Base-by-base conservation (phyloP, 2,113 vertebrate genomes). In the Stigmatopora argus region DNA sequence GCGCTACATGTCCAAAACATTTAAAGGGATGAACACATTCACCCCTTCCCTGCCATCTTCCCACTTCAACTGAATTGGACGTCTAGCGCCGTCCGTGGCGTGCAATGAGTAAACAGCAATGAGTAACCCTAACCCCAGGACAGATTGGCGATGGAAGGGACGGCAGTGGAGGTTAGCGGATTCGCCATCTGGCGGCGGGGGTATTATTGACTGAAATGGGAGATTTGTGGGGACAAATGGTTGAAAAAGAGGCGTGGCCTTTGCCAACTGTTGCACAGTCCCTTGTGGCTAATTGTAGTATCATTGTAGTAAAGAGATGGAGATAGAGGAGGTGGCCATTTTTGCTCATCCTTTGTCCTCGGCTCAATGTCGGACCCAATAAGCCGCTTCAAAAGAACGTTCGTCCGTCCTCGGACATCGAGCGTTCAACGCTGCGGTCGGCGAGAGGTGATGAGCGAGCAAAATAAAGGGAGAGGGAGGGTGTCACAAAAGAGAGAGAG, bases 391-490 rank as follows among this genome's bases (percentile, higher is more conserved):
- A 41, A 56, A 41, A 58, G 41, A 66, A 65, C 60, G 70, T 66
- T 48, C 62, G 63, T 21, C 57, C 71, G 62, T 71, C 63, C 69
- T 62, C 79, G 64, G 38, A 48, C 73, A 65, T 83, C 69, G 68
- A 64, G 72, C 69, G 35, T 26, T 72, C 48, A 62, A 69, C 77
- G 58, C 56, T 72, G 67, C 73, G 56, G 76, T 44, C 62, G 58
- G 71, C 67, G 61, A 75, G 62, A 56, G 68, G 31, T 67, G 79
- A 71, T 72, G 75, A 74, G 77, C 67, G 67, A 69, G 78, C 70
- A 74, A 66, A 75, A 70, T 66, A 26, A 67, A 71, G 75, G 67
- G 38, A 60, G 73, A 46, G 49, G 35, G 57, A 31, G 26, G 26
- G 26, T 31, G 26, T 31, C 52, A 67, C 66, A 69, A 53, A 49